Conservation (phyloP, 1,140 invertebrate species). For the Oreohelix idahoensis region DNA sequence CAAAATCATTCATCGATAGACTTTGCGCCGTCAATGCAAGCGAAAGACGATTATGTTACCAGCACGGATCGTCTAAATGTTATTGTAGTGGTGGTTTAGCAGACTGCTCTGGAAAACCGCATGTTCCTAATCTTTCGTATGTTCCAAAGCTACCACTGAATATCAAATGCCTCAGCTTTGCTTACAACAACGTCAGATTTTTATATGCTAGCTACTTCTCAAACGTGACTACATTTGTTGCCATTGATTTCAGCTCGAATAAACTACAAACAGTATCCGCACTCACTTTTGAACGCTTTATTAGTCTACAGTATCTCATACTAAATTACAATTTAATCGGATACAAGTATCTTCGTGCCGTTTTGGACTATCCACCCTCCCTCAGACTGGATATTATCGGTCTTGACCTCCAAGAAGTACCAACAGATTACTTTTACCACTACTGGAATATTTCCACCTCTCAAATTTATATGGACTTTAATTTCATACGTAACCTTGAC, state of each 20-base stretch:
- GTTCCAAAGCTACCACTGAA: conserved; percentile 1
- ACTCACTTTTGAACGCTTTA: conserved; percentile 8
- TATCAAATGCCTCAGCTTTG: conserved; percentile 13
- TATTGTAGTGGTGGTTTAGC: conserved; percentile 3
- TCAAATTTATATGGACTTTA: conserved; percentile 25
- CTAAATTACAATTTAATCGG: not conserved
- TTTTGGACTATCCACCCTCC: conserved; percentile 2
- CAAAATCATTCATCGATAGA: not conserved
- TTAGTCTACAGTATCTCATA: conserved; percentile 18
- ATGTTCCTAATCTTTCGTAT: conserved; percentile 14
- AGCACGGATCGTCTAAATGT: not conserved
- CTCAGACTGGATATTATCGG: conserved; percentile 17
- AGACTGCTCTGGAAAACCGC: conserved; percentile 11
- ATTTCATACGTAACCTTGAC: not conserved
- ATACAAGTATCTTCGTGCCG: not conserved
- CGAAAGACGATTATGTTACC: not conserved
- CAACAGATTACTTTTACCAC: not conserved
- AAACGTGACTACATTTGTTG: conserved; percentile 10
- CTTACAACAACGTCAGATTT: conserved; percentile 2
- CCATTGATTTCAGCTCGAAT: conserved; percentile 19
- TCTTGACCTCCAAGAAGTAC: not conserved
- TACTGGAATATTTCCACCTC: not conserved
- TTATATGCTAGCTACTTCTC: conserved; percentile 27
- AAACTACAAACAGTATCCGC: not conserved
- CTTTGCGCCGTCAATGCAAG: not conserved